These are phyloP conservation scores for honey bee (Apis mellifera) DNA, from an alignment of 1,140 invertebrate genomes.

Conservation along the genomic window Amel_HAv3.1 CM009941.2:13593001-13593500, in stretches of 20 bases:
- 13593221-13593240: neutral
- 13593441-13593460: neutral
- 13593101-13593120: constrained; percentile 24
- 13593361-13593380: neutral
- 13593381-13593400: neutral
- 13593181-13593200: neutral
- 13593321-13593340: constrained; percentile 20
- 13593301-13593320: constrained; percentile 1
- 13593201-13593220: neutral
- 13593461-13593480: neutral
- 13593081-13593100: neutral
- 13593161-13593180: constrained; percentile 15
- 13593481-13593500: neutral
- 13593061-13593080: constrained; percentile 16
- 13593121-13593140: constrained; percentile 8
- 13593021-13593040: constrained; percentile 10
- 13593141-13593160: constrained; percentile 15
- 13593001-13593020: neutral
- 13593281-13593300: neutral
- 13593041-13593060: neutral
- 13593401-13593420: neutral
- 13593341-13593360: neutral
- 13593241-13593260: neutral
- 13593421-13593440: neutral
- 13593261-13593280: neutral